These are phyloP conservation scores for Syngnathus rostellatus DNA, from an alignment of 2,797 vertebrate species.

Conservation along the genomic window DNA sequence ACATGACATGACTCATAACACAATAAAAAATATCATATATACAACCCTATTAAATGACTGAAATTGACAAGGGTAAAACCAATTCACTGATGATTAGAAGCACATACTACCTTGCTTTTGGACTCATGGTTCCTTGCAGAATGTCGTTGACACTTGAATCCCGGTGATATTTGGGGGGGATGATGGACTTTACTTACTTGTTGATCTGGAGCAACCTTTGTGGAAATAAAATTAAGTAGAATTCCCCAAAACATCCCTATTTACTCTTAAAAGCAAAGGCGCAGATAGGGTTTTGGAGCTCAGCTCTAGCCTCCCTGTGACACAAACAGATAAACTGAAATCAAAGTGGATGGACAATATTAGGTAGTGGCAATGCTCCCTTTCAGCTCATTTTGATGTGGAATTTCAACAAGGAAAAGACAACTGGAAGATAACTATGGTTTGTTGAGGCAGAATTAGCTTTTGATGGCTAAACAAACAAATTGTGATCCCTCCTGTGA, in stretches of 20 bases:
- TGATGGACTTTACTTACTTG: neutral
- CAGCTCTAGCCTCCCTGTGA: no score
- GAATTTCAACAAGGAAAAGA: no score
- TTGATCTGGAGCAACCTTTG: neutral
- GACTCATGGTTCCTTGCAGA: neutral
- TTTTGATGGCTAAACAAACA: no score
- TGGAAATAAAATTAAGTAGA: neutral
- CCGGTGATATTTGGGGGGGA: neutral
- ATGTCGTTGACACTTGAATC: neutral
- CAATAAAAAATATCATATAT: neutral
- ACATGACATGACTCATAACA: neutral
- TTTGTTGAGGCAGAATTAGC: no score
- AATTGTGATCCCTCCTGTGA: no score
- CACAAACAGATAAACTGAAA: no score
- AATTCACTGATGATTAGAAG: neutral
- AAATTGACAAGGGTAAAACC: neutral
- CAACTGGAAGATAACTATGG: no score
- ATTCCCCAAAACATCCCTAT: neutral
- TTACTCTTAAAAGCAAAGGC: no score
- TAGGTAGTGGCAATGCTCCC: no score
- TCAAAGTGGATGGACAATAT: no score
- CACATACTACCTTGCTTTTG: neutral
- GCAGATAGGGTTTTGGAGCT: no score
- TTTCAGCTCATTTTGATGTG: no score
- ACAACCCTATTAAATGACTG: neutral